These are phyloP conservation scores for Odontophorus gujanensis DNA, from an alignment of 2,113 vertebrate genomes.

Conservation along the genomic window DNA sequence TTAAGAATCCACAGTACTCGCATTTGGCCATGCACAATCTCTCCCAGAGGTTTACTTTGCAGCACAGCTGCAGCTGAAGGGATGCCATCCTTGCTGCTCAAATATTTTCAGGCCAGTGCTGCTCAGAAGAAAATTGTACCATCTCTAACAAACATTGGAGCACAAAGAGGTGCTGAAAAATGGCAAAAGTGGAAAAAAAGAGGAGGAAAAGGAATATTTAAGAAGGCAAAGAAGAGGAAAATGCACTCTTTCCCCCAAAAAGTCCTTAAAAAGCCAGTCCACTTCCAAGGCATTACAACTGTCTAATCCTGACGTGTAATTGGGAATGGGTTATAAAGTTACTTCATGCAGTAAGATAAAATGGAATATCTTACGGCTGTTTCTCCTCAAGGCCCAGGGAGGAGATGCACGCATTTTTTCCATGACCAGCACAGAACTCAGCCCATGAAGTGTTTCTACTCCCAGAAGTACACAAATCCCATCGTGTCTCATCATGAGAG, in stretches of 20 bases:
- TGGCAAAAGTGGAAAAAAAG: neutral
- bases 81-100: neutral
- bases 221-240: neutral
- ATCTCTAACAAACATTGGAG: neutral
- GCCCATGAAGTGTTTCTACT: neutral
- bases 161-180: neutral
- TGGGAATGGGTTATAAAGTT: neutral
- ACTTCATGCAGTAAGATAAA: neutral
- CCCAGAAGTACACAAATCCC: neutral
- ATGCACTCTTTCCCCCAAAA: accelerated
- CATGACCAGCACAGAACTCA: neutral
- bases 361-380: neutral
- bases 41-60: neutral
- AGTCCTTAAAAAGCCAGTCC: neutral
- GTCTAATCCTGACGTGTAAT: neutral
- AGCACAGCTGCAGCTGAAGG: neutral
- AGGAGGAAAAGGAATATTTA: neutral
- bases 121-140: neutral
- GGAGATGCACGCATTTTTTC: neutral
- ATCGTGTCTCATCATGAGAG: neutral
- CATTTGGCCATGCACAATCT: neutral
- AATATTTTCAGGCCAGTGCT: neutral
- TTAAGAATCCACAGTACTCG: neutral
- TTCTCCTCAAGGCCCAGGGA: neutral
- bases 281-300: neutral